phyloP scores from a whole-genome alignment of 2,797 vertebrate species.

The Channa striata region DNA sequence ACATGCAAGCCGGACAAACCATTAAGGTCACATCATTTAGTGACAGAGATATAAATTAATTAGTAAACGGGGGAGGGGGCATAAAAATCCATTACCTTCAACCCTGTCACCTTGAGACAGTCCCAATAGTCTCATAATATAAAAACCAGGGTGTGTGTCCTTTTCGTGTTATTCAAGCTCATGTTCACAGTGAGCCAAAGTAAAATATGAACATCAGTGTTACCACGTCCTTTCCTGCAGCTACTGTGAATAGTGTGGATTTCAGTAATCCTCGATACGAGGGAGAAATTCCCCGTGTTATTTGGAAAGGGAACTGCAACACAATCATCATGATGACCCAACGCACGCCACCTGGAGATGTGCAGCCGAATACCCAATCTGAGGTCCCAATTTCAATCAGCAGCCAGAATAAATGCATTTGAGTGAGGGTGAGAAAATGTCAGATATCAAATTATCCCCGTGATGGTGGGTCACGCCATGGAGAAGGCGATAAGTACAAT shows the following conservation, averaged over 20 bases:
- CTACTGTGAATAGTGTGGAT: conserved; percentile 1
- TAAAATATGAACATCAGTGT: conserved; percentile 28
- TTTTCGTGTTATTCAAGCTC: conserved; percentile 48
- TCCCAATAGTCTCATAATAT: conserved; percentile 36
- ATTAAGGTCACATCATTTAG: conserved; percentile 63
- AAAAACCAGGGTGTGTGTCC: conserved; percentile 38
- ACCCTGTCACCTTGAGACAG: conserved; percentile 66
- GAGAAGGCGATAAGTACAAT: conserved; percentile 77
- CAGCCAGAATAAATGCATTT: conserved; percentile 53
- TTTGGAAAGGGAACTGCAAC: conserved; percentile 38
- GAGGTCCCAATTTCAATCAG: conserved; percentile 71
- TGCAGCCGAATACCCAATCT: conserved; percentile 65
- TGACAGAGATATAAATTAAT: conserved; percentile 58
- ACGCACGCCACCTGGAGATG: conserved; percentile 37
- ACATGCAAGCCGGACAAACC: conserved; percentile 56
- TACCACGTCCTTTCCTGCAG: neutral
- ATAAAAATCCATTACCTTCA: conserved; percentile 66
- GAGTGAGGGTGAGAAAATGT: conserved; percentile 56
- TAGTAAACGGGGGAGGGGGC: conserved; percentile 42
- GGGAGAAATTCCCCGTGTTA: conserved; percentile 33
- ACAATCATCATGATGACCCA: conserved; percentile 48
- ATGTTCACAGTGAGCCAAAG: conserved; percentile 36
- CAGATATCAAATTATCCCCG: conserved; percentile 78
- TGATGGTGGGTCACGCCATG: conserved; percentile 72
- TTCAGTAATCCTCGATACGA: conserved; percentile 31